phyloP scores from a whole-genome alignment of 2,888 invertebrate species.

The Hirtodrosophila cameraria region DNA sequence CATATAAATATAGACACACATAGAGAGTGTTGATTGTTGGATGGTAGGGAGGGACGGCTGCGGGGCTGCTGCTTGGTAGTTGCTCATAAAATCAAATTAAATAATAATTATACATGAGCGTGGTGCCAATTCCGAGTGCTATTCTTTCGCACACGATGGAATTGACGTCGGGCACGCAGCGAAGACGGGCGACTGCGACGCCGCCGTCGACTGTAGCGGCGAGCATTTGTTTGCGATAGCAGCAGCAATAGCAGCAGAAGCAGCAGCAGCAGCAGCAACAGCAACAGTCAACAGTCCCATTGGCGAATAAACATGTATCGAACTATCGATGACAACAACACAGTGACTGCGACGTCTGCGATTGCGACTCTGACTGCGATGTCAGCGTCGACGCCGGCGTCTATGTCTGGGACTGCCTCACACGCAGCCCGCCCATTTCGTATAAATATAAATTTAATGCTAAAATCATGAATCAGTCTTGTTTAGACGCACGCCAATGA shows the following conservation, averaged over 20 bases:
- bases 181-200: background rate
- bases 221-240: conserved; percentile 1
- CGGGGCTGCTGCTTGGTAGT: conserved; percentile 15
- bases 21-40: background rate
- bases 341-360: background rate
- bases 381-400: conserved; percentile 21
- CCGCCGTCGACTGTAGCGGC: background rate
- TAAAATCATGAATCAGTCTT: conserved; percentile 70
- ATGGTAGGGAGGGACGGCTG: background rate
- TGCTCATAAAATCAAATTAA: conserved; percentile 58
- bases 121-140: conserved; percentile 38
- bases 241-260: conserved; percentile 1
- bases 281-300: background rate
- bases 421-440: conserved; percentile 51
- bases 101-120: conserved; percentile 58
- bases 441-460: conserved; percentile 75
- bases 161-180: conserved; percentile 46
- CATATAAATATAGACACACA: background rate
- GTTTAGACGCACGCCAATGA: conserved; percentile 72
- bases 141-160: conserved; percentile 32
- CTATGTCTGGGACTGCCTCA: conserved; percentile 60
- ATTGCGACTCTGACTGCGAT: background rate
- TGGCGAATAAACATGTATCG: too few species aligned
- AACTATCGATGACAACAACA: conserved; percentile 3
- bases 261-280: background rate